Evolutionary conservation across 2,797 vertebrate genomes (phyloP), one percentile per base, ranked within the genome.

Genomic region (Cheirogaleus major): DNA sequence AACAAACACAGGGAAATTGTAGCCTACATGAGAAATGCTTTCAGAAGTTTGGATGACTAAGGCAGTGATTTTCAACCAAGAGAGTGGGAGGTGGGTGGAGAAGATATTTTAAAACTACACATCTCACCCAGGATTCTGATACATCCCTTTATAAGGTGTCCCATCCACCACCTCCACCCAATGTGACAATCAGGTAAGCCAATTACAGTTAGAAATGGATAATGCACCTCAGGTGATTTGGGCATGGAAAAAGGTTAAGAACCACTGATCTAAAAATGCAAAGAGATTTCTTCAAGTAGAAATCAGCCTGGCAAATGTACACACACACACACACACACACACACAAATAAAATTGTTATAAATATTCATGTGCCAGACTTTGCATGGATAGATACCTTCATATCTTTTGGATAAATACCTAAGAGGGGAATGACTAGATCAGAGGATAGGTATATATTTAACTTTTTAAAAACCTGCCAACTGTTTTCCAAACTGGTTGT

Each of bases 21-120:
- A 84, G 14, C 65, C 92, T 83, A 76, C 57, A 32, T 41, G 22
- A 92, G 18, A 41, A 70, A 45, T 27, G 30, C 81, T 95, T 87
- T 76, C 45, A 90, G 72, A 91, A 91, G 0, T 72, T 69, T 52
- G 52, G 4, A 84, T 92, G 52, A 88, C 59, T 90, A 91, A 78
- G 32, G 45, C n/a, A 87, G 23, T 63, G 32, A 84, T 78, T 96
- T 97, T 96, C 83, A 96, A 43, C 35, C 17, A 78, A 43, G 32
- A 65, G 92, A 30, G 55, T 85, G 23, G 83, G 65, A 70, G 12
- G 23, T 94, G 72, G 73, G 22, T 79, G 92, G 50, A 96, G 45
- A 97, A 73, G 38, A 23, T 92, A n/a, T 75, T 86, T 95, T 88
- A 88, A 95, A 92, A 69, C 25, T 61, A 43, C 3, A 2, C 17